Percentiles rank a stretch among this genome's conserved stretches.
Conservation (phyloP, 2,113 vertebrate genomes). For the Xyliphius kryptos region DNA sequence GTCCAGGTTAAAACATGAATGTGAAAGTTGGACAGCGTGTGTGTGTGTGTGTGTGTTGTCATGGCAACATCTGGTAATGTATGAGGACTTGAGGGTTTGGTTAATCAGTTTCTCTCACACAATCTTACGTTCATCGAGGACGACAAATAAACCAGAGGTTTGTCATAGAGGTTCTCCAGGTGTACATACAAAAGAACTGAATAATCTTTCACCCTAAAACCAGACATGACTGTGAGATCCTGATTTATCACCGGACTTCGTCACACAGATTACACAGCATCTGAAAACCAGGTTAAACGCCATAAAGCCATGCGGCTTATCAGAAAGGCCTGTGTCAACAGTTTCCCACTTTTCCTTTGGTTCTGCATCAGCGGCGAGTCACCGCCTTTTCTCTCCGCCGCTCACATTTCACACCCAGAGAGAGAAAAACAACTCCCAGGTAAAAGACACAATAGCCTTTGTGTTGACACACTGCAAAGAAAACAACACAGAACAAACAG, state of each 20-base stretch:
- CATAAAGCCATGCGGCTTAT: too few species aligned
- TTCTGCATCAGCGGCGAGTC: slow-evolving; percentile 2
- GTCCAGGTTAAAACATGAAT: too few species aligned
- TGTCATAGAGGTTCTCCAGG: slow-evolving; percentile 28
- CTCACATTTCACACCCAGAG: slow-evolving; percentile 8
- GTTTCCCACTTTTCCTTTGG: not conserved
- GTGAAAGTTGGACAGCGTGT: too few species aligned
- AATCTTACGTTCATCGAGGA: not conserved
- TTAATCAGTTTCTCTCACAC: slow-evolving; percentile 27
- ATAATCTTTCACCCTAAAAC: slow-evolving; percentile 31
- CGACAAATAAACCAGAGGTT: not conserved
- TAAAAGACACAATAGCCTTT: slow-evolving; percentile 11
- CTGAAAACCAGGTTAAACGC: not conserved
- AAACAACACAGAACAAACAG: slow-evolving; percentile 54
- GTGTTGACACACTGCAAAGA: slow-evolving; percentile 39
- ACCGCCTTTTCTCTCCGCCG: not conserved
- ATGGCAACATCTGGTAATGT: slow-evolving; percentile 12
- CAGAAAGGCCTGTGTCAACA: too few species aligned
- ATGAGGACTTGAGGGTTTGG: not conserved
- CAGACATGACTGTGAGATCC: slow-evolving; percentile 2
- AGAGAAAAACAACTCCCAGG: not conserved
- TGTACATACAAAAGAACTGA: slow-evolving; percentile 22
- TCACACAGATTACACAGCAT: slow-evolving; percentile 1
- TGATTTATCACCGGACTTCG: slow-evolving; percentile 1
- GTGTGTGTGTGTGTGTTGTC: slow-evolving; percentile 15